phyloP scores from a whole-genome alignment of 2,888 invertebrate species.

The Perithous albicinctus region DNA sequence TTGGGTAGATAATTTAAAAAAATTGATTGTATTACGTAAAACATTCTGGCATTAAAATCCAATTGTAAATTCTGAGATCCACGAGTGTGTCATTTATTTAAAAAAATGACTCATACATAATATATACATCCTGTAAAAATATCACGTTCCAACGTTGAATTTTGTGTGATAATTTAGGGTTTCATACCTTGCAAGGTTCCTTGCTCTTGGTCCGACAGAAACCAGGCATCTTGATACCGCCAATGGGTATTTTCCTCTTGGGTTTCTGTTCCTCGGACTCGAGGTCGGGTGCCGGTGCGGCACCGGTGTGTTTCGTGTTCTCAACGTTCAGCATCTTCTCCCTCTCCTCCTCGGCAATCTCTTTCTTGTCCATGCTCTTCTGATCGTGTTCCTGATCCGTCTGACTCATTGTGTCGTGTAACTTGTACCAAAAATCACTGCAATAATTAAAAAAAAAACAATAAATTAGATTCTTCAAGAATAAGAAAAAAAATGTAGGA shows the following conservation, averaged over 20 bases:
- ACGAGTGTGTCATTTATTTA: too few relatives aligned
- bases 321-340: constrained; percentile 89
- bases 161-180: background rate
- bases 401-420: constrained; percentile 73
- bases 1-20: too few relatives aligned
- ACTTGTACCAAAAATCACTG: constrained; percentile 22
- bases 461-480: background rate
- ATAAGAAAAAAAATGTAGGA: background rate
- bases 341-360: constrained; percentile 85
- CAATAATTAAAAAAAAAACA: background rate
- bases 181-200: constrained; percentile 89
- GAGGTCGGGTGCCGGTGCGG: constrained; percentile 83
- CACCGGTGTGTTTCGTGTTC: constrained; percentile 86
- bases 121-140: background rate
- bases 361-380: constrained; percentile 83
- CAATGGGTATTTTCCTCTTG: constrained; percentile 93
- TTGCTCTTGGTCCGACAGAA: constrained; percentile 92
- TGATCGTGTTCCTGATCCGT: constrained; percentile 74
- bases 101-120: too few relatives aligned
- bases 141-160: background rate
- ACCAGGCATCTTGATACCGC: constrained; percentile 95
- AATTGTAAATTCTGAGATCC: too few relatives aligned
- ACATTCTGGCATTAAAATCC: too few relatives aligned
- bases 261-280: constrained; percentile 86
- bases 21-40: too few relatives aligned